phyloP scores from a whole-genome alignment of 2,888 invertebrate genomes.

The Eupithecia insigniata region DNA sequence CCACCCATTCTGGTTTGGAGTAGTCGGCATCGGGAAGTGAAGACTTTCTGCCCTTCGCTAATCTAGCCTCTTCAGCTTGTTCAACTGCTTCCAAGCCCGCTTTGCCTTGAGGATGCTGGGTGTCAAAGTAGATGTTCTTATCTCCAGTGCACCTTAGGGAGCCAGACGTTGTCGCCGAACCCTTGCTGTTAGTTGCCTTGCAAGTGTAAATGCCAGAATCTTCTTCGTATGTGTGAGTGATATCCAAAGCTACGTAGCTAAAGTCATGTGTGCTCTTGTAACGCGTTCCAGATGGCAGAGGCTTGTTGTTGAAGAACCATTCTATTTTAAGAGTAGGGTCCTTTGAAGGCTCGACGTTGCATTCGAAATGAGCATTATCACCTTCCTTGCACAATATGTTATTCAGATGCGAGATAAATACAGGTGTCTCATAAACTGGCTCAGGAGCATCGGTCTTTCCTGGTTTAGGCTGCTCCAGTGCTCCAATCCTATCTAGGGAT shows the following conservation, averaged over 20 bases:
- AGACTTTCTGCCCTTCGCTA: slow-evolving; percentile 88
- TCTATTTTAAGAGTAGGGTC: slow-evolving; percentile 96
- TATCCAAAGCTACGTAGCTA: slow-evolving; percentile 96
- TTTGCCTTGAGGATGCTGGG: slow-evolving; percentile 97
- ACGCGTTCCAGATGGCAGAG: slow-evolving; percentile 93
- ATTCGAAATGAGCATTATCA: slow-evolving; percentile 95
- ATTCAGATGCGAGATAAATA: slow-evolving; percentile 95
- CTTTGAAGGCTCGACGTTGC: slow-evolving; percentile 95
- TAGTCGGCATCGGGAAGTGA: slow-evolving; percentile 90
- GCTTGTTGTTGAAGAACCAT: slow-evolving; percentile 97
- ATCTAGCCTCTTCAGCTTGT: slow-evolving; percentile 93
- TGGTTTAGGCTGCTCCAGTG: slow-evolving; percentile 91
- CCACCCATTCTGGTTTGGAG: slow-evolving; percentile 93
- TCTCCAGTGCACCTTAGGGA: slow-evolving; percentile 93
- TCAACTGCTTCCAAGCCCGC: slow-evolving; percentile 95
- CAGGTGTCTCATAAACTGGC: slow-evolving; percentile 91
- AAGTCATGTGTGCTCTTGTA: slow-evolving; percentile 98
- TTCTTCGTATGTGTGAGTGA: slow-evolving; percentile 93
- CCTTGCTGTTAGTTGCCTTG: slow-evolving; percentile 94
- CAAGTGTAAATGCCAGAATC: slow-evolving; percentile 97
- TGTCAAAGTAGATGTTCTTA: slow-evolving; percentile 91
- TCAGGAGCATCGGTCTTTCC: slow-evolving; percentile 88
- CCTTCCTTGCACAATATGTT: slow-evolving; percentile 95
- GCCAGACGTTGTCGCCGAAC: slow-evolving; percentile 95
- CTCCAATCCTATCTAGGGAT: slow-evolving; percentile 93